Percentiles rank a stretch among this genome's conserved stretches.
phyloP scores from a whole-genome alignment of 2,113 vertebrate genomes.

The Asarcornis scutulata region DNA sequence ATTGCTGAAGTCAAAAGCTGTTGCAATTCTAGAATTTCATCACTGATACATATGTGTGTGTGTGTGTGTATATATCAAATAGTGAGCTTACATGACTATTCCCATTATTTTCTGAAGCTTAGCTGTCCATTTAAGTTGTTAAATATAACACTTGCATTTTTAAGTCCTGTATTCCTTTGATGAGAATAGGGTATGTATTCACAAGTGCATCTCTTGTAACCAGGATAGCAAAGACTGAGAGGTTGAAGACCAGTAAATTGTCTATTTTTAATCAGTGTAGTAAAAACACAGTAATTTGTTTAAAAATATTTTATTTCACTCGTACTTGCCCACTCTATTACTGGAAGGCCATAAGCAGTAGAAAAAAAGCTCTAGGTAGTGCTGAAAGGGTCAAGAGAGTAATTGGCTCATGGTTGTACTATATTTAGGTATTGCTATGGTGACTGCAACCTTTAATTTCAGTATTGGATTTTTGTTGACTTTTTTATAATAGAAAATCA shows the following conservation, averaged over 20 bases:
- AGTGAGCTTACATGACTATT: not conserved
- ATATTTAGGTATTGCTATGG: not conserved
- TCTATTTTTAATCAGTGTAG: not conserved
- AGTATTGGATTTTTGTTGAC: not conserved
- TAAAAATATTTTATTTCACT: not conserved
- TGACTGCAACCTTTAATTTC: not conserved
- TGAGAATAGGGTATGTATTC: not conserved
- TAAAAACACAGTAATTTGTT: not conserved
- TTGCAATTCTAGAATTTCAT: not conserved
- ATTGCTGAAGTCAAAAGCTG: not conserved
- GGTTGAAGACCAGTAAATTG: not conserved
- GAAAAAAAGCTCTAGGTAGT: not conserved
- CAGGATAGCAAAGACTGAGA: not conserved
- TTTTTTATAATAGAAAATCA: not conserved
- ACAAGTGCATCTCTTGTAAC: not conserved
- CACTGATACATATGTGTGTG: not conserved
- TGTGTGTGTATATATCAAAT: not conserved
- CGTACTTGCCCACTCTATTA: not conserved
- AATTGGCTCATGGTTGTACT: not conserved
- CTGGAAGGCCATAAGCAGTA: accelerated
- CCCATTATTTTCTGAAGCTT: not conserved
- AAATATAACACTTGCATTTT: not conserved
- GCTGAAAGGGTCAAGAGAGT: not conserved
- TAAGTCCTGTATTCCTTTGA: not conserved
- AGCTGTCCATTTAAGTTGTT: not conserved